A percentile compares a stretch with the other conserved stretches of the same genome.
phyloP scores from a whole-genome alignment of 1,140 invertebrate species.

The Ctenoplectra terminalis region DNA sequence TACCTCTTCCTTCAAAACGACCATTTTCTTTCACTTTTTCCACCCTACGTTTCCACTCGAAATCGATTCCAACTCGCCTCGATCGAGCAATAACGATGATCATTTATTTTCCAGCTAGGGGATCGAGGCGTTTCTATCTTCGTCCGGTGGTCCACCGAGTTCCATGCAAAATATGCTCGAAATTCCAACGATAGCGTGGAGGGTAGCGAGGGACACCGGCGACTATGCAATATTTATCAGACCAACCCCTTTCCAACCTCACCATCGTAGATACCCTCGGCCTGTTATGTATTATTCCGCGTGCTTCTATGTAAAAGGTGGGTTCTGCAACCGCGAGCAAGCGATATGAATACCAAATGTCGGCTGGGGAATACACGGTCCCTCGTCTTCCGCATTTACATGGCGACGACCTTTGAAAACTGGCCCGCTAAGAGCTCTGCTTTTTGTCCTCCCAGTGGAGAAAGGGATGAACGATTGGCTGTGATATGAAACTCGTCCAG shows the following conservation, averaged over 20 bases:
- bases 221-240: constrained; percentile 52
- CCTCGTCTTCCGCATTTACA: constrained; percentile 16
- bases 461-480: background rate
- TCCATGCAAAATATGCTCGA: constrained; percentile 35
- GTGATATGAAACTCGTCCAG: background rate
- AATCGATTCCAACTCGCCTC: background rate
- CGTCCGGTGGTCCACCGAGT: background rate
- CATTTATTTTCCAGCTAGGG: background rate
- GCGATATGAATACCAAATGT: constrained; percentile 53
- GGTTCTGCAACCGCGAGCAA: constrained; percentile 40
- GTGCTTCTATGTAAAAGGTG: constrained; percentile 38
- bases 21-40: background rate
- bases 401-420: constrained; percentile 12
- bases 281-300: constrained; percentile 54
- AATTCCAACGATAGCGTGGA: constrained; percentile 1
- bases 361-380: background rate
- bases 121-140: background rate
- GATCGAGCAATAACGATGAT: constrained; percentile 7
- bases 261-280: background rate
- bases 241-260: background rate
- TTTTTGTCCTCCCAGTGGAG: background rate
- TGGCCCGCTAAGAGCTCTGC: background rate
- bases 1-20: background rate
- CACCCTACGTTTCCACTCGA: background rate
- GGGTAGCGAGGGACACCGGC: background rate